Evolutionary conservation across 2,113 vertebrate species (phyloP), one percentile per base, ranked within the genome.

Genomic region (Sterrhoptilus dennistouni): DNA sequence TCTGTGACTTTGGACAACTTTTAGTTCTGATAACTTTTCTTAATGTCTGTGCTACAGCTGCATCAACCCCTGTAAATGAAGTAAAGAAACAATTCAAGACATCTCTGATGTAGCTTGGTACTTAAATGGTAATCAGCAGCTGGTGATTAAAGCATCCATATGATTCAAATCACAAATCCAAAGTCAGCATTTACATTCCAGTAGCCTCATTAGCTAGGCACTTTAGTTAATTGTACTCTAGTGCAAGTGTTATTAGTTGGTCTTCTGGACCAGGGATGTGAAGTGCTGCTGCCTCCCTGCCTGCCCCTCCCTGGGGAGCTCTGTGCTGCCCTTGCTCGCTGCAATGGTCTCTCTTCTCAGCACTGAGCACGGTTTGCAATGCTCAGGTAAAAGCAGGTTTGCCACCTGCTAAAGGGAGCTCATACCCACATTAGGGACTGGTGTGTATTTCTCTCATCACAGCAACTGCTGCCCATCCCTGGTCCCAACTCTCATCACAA

Each of bases 171-270:
- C 36, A 49, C 57, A 91, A 82, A 91, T 79, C 50, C 23, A 20
- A 63, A 91, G 78, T 94, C 84, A 90, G 78, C 79, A 27, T 93
- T 93, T 94, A 57, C 89, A 56, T 93, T 93, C 57, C 14, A 24
- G 28, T 87, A 5, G 83, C 85, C 74, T 87, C 63, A 54, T 93
- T 89, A 93, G 74, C 57, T 53, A 45, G 84, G 70, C 59, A 47
- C 83, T 96, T 68, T 5, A 40, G 28, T 87, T 84, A 85, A 94
- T 82, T 93, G 72, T 44, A 4, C 76, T 88, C 27, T 24, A 78
- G 49, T 5, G 5, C 60, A 75, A 74, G 77, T 61, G 72, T 57
- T 59, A 66, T 35, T 92, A 83, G 56, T 60, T 49, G 74, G n/a
- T 47, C 3, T 89, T 65, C 28, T 91, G 54, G 87, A 33, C 29